Percentiles rank a stretch among this genome's conserved stretches.
phyloP scores from a whole-genome alignment of 2,888 invertebrate genomes.

The Erebia epiphron region DNA sequence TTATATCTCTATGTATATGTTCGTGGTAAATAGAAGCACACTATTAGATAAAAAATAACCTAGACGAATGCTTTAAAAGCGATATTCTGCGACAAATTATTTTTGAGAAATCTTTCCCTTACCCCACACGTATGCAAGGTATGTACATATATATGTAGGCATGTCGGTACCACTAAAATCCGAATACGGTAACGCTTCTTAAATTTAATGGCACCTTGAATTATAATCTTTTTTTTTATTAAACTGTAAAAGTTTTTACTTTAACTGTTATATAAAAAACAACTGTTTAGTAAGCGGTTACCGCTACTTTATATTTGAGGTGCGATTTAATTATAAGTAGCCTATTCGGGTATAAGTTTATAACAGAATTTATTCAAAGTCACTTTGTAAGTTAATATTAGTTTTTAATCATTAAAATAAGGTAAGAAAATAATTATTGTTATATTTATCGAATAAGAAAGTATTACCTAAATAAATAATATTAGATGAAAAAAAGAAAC shows the following conservation, averaged over 20 bases:
- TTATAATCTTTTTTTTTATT: neutral
- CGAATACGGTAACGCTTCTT: neutral
- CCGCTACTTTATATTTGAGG: neutral
- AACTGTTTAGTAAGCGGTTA: neutral
- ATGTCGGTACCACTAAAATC: neutral
- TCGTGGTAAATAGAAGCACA: constrained; percentile 29
- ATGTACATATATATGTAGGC: constrained; percentile 43
- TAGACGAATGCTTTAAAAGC: constrained; percentile 58
- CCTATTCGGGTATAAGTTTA: constrained; percentile 17
- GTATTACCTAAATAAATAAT: constrained; percentile 36
- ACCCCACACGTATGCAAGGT: constrained; percentile 64
- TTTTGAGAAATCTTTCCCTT: constrained; percentile 63
- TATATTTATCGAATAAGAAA: constrained; percentile 34
- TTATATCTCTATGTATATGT: constrained; percentile 28
- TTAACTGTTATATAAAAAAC: too few relatives aligned
- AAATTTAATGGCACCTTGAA: neutral
- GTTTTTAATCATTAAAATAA: constrained; percentile 27
- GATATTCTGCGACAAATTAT: constrained; percentile 43
- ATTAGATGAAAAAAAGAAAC: constrained; percentile 26
- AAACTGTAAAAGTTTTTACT: neutral
- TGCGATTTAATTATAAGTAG: neutral
- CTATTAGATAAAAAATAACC: constrained; percentile 27
- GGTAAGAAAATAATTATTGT: constrained; percentile 33
- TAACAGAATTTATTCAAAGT: constrained; percentile 43
- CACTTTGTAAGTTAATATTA: constrained; percentile 46